A percentile compares a stretch with the other conserved stretches of the same genome.
Conservation (phyloP, 2,888 invertebrate genomes). For the Isoperla grammatica region DNA sequence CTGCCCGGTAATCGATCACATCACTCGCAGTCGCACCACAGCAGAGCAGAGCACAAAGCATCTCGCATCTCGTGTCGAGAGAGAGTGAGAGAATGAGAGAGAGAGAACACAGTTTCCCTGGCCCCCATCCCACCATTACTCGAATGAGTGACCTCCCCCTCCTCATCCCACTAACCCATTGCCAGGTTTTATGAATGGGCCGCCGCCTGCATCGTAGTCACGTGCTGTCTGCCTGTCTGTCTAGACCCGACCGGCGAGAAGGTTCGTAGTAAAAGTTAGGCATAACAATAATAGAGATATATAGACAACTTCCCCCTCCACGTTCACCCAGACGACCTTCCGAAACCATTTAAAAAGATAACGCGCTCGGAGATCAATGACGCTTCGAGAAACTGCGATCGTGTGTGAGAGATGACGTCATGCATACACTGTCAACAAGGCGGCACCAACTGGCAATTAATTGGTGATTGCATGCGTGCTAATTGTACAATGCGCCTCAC, state of each 20-base stretch:
- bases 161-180: constrained; percentile 6
- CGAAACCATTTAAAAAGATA: constrained; percentile 12
- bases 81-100: constrained; percentile 9
- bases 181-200: constrained; percentile 24
- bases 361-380: constrained; percentile 2
- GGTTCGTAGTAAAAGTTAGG: constrained; percentile 16
- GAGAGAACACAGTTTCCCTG: not conserved
- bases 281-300: constrained; percentile 20
- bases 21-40: constrained; percentile 17
- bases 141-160: constrained; percentile 14
- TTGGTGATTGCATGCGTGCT: no score
- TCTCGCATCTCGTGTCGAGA: no score
- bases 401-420: no score
- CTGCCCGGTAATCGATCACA: constrained; percentile 7
- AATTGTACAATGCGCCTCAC: no score
- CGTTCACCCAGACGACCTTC: constrained; percentile 15
- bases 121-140: constrained; percentile 6
- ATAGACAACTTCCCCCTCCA: constrained; percentile 16
- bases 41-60: constrained; percentile 7
- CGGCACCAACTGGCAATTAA: no score
- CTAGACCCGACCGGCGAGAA: not conserved
- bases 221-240: constrained; percentile 14
- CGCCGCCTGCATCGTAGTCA: constrained; percentile 4
- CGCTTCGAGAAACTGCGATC: no score
- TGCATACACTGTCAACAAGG: no score